These are phyloP conservation scores for Tenualosa thibaudeaui DNA, from an alignment of 2,797 vertebrate genomes.

Conservation along the genomic window DNA sequence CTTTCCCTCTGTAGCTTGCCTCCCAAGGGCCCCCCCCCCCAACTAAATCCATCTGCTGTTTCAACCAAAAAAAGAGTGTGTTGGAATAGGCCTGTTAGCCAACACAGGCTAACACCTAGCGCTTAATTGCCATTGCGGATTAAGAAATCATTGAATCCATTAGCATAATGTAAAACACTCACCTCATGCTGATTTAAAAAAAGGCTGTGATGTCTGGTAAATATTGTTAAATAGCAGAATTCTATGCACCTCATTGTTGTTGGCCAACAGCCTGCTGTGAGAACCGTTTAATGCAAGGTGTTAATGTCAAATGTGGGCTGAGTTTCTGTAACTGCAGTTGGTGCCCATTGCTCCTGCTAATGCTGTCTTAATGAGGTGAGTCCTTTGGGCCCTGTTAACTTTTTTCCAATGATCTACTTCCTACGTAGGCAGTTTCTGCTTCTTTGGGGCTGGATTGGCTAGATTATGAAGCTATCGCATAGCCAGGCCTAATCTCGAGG, in stretches of 20 bases:
- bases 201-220: neutral
- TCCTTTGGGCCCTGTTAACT: constrained; percentile 25
- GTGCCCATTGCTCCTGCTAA: neutral
- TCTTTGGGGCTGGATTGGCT: neutral
- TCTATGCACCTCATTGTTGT: neutral
- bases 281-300: neutral
- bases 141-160: neutral
- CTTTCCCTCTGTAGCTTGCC: neutral
- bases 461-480: neutral
- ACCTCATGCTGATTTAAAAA: neutral
- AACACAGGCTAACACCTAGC: neutral
- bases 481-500: constrained; percentile 35
- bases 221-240: neutral
- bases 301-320: neutral
- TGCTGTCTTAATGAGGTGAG: constrained; percentile 31
- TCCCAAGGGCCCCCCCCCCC: too few species aligned
- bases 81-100: neutral
- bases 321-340: neutral
- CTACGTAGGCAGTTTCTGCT: constrained; percentile 26
- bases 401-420: neutral
- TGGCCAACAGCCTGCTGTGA: neutral
- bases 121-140: neutral
- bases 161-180: neutral
- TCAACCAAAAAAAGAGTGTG: neutral
- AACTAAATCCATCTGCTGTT: neutral